A percentile compares a stretch with the other conserved stretches of the same genome.
These are phyloP conservation scores for Drosophila quasianomalipes DNA, from an alignment of 2,888 invertebrate genomes.

Conservation along the genomic window DNA sequence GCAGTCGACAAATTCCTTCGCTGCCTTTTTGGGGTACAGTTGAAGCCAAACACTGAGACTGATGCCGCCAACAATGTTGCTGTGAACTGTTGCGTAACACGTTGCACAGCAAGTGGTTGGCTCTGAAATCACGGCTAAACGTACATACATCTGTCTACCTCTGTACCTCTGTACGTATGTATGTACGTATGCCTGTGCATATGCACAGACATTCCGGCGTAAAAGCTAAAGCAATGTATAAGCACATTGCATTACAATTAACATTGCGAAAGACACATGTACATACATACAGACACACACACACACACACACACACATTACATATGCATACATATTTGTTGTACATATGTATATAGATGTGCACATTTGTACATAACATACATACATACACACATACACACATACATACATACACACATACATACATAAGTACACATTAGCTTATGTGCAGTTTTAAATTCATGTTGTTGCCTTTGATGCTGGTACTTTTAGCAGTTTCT, in stretches of 20 bases:
- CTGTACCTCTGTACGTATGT: background rate
- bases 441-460: background rate
- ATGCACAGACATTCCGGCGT: background rate
- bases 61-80: background rate
- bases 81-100: slow-evolving; percentile 17
- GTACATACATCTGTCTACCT: background rate
- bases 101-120: slow-evolving; percentile 12
- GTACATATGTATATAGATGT: background rate
- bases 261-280: background rate
- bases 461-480: slow-evolving; percentile 1
- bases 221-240: background rate
- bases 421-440: background rate
- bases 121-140: slow-evolving; percentile 7
- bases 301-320: background rate
- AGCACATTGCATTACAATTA: background rate
- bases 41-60: slow-evolving; percentile 9
- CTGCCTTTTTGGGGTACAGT: slow-evolving; percentile 14
- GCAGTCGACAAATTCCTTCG: background rate
- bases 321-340: background rate
- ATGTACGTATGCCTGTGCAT: background rate
- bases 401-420: background rate
- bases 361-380: background rate
- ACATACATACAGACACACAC: background rate
- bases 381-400: background rate
- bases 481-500: background rate